Evolutionary conservation across 2,797 vertebrate genomes (phyloP).

Genomic region (Odontamblyopus lacepedii): DNA sequence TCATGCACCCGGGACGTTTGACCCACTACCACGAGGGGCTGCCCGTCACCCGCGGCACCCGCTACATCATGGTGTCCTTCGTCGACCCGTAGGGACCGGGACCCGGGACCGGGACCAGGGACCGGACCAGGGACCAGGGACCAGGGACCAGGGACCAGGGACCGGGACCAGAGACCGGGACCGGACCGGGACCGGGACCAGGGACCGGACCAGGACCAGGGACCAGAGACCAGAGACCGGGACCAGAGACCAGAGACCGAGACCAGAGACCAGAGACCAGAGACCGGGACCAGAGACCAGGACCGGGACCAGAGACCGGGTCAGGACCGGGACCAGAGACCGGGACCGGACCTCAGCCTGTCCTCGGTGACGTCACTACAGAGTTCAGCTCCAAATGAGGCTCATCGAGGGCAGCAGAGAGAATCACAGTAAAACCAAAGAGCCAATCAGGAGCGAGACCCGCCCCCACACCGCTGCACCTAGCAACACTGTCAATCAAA

Average conservation of each 20-base stretch:
- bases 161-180: background rate
- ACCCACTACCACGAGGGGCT: conserved; percentile 92
- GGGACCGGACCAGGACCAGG: rapidly evolving
- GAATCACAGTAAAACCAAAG: no score
- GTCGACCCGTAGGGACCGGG: conserved; percentile 79
- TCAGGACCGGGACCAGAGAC: background rate
- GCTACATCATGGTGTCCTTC: conserved; percentile 93
- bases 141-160: background rate
- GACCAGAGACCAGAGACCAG: no score
- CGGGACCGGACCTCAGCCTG: background rate
- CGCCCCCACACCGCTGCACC: no score
- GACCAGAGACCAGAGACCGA: background rate
- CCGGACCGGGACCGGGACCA: background rate
- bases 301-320: background rate
- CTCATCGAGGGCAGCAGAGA: no score
- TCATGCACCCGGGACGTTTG: conserved; percentile 89
- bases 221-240: background rate
- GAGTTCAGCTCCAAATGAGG: no score
- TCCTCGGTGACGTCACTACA: no score
- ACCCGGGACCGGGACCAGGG: background rate
- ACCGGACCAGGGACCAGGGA: background rate
- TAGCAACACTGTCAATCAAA: no score
- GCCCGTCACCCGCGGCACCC: conserved; percentile 83
- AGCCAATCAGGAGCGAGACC: no score
- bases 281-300: background rate